Percentiles rank a stretch among this genome's conserved stretches.
Conservation (phyloP, 1,140 invertebrate genomes). For the Reticulitermes speratus region DNA sequence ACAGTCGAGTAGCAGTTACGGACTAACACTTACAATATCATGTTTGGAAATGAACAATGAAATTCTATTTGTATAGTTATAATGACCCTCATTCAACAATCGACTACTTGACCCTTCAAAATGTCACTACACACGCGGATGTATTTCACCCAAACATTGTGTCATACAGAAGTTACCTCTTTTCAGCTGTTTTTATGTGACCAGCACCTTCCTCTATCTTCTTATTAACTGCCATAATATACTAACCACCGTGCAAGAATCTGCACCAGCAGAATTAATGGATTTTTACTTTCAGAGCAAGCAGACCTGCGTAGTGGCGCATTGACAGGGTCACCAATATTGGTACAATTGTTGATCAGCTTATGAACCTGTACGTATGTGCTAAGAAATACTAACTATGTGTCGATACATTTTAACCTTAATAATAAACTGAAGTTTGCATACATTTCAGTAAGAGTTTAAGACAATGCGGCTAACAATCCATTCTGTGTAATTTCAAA, state of each 20-base stretch:
- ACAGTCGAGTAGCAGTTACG: no score
- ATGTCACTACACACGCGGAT: not conserved
- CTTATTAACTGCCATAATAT: slow-evolving; percentile 30
- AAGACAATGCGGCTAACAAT: no score
- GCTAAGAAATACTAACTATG: no score
- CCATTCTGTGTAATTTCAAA: not conserved
- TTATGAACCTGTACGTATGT: no score
- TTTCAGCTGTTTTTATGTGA: slow-evolving; percentile 71
- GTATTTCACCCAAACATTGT: not conserved
- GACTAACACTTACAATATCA: no score
- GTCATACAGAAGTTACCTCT: slow-evolving; percentile 55
- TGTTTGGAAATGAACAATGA: no score
- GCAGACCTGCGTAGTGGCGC: not conserved
- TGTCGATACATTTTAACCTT: no score
- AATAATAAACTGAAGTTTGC: no score
- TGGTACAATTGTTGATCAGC: no score
- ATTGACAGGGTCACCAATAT: not conserved
- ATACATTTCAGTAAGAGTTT: no score
- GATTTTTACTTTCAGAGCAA: not conserved
- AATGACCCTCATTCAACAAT: no score
- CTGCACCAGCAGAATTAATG: not conserved
- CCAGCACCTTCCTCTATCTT: slow-evolving; percentile 72
- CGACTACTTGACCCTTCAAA: not conserved
- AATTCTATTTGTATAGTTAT: no score
- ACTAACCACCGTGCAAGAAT: not conserved